phyloP scores from a whole-genome alignment of 2,888 invertebrate species.

The Epiblema foenella region DNA sequence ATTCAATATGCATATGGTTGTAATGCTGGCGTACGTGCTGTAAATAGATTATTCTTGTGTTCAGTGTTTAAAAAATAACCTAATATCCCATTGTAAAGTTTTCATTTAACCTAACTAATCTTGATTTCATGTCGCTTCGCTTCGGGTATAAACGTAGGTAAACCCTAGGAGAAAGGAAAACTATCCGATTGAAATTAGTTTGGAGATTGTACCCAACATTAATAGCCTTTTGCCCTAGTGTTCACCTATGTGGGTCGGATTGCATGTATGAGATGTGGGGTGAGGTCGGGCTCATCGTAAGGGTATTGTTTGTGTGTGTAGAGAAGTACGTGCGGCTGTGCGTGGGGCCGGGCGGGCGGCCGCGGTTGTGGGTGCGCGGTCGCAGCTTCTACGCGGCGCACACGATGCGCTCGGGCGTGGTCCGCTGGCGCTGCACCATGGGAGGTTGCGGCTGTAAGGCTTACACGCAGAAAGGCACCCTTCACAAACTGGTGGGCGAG shows the following conservation, averaged over 20 bases:
- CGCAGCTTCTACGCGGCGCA: conserved; percentile 82
- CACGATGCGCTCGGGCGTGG: conserved; percentile 80
- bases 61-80: conserved; percentile 35
- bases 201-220: background rate
- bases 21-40: conserved; percentile 25
- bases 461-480: conserved; percentile 76
- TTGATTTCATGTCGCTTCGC: conserved; percentile 27
- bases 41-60: conserved; percentile 31
- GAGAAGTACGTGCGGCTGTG: conserved; percentile 74
- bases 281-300: conserved; percentile 31
- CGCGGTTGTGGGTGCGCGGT: conserved; percentile 79
- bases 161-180: background rate
- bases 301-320: conserved; percentile 57
- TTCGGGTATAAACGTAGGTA: background rate
- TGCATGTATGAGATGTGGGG: background rate
- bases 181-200: background rate
- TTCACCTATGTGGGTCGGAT: background rate
- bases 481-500: conserved; percentile 79
- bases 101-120: conserved; percentile 34
- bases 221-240: conserved; percentile 4
- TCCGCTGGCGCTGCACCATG: conserved; percentile 82
- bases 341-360: conserved; percentile 79
- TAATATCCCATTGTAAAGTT: conserved; percentile 25
- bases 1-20: conserved; percentile 8
- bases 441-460: conserved; percentile 81